These are phyloP conservation scores for Lateolabrax maculatus DNA, from an alignment of 2,797 vertebrate genomes.

Conservation along the genomic window DNA sequence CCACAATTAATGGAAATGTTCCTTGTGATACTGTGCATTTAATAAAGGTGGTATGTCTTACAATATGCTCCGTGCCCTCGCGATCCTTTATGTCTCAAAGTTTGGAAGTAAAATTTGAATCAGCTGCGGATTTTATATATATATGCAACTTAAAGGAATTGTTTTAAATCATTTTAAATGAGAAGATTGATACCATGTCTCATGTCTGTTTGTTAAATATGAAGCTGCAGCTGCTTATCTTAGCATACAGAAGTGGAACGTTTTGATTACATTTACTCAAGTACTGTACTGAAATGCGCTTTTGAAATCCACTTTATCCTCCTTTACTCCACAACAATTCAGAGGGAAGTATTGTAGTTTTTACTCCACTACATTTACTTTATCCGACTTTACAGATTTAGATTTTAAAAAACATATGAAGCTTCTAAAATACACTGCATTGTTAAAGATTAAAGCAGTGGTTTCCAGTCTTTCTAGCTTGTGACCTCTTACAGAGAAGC, in stretches of 20 bases:
- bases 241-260: neutral
- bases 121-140: too few relatives aligned
- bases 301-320: too few relatives aligned
- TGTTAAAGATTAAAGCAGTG: neutral
- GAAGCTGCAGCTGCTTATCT: neutral
- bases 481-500: neutral
- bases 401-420: neutral
- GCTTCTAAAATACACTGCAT: neutral
- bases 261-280: too few relatives aligned
- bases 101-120: neutral
- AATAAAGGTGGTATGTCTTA: constrained; percentile 97
- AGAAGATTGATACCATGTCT: too few relatives aligned
- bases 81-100: neutral
- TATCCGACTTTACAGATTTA: neutral
- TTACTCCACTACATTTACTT: neutral
- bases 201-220: neutral
- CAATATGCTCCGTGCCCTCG: constrained; percentile 51
- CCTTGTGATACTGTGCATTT: constrained; percentile 99
- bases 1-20: constrained; percentile 95
- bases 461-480: neutral
- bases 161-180: too few relatives aligned
- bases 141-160: too few relatives aligned
- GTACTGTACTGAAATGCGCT: too few relatives aligned
- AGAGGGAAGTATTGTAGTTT: too few relatives aligned
- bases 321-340: too few relatives aligned